Evolutionary conservation across 2,113 vertebrate genomes (phyloP), one percentile per base, ranked within the genome.

Genomic region (Aix galericulata): DNA sequence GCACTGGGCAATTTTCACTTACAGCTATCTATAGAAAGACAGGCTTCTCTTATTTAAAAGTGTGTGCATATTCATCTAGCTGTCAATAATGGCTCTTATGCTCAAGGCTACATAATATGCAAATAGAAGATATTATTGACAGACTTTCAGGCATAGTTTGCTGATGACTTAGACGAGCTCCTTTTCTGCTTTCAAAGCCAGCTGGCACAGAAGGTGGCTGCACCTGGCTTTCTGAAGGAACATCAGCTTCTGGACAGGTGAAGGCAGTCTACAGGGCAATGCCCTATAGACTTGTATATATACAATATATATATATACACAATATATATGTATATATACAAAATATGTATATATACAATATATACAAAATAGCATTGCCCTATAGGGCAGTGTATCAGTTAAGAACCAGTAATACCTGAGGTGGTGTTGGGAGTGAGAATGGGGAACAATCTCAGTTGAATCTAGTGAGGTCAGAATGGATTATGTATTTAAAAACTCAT

Each of bases 151-250:
- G 46, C 46, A n/a, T 5, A 22, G 62, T 8, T 44, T 91, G 74
- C 44, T 80, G 71, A 5, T 50, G 72, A 18, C 29, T 63, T 50
- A 64, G 38, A 4, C n/a, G 38, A 69, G 25, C 31, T 67, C 6
- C 29, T 14, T 82, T 23, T 2, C 32, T 73, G 79, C 67, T 69
- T 31, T 11, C 56, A 8, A 71, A 71, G 89, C 52, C 72, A 89
- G 74, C 68, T 92, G 94, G 82, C 78, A 32, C 82, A 88, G 91
- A 4, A 26, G 80, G 79, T 12, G 85, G 38, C 67, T 76, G 85
- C 38, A 68, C 53, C 78, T 94, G 91, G 66, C 71, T 82, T 52
- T 38, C 52, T 55, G 88, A 20, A 92, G 80, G 86, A 81, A 32
- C 13, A 3, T 0, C 6, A 31, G 9, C 25, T 64, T 11, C 55